Percentiles rank a stretch among this genome's conserved stretches.
These are phyloP conservation scores for Brachystomella parvula DNA, from an alignment of 1,140 invertebrate species.

Conservation along the genomic window DNA sequence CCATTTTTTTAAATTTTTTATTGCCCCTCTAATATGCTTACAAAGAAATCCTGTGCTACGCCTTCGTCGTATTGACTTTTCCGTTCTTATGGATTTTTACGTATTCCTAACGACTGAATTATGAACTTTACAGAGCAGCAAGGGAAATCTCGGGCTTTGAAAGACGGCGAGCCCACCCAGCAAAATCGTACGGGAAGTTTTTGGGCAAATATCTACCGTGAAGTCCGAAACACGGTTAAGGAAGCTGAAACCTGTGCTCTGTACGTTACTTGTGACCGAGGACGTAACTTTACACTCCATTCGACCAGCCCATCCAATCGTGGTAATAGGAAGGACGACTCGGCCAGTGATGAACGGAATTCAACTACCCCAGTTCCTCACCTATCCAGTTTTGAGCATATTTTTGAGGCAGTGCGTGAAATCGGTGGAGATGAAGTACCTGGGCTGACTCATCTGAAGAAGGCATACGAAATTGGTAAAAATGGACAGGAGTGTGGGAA, in stretches of 20 bases:
- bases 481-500: conserved; percentile 4
- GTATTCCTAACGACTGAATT: not conserved
- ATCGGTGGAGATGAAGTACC: conserved; percentile 16
- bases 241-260: conserved; percentile 14
- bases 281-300: not conserved
- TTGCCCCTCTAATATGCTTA: not conserved
- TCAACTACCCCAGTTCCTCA: not conserved
- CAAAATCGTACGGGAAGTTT: not conserved
- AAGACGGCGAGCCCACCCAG: not conserved
- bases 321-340: not conserved
- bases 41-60: not conserved
- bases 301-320: not conserved
- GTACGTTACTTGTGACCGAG: conserved; percentile 16
- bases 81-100: too few species aligned
- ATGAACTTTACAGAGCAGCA: not conserved
- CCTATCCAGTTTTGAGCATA: conserved; percentile 22
- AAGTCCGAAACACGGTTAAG: conserved; percentile 3
- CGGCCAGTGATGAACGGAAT: not conserved
- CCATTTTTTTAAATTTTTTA: not conserved
- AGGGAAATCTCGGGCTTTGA: not conserved
- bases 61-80: too few species aligned
- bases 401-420: conserved; percentile 21
- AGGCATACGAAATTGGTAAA: conserved; percentile 17
- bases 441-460: conserved; percentile 12
- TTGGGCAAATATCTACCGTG: conserved; percentile 8